These are phyloP conservation scores for Nyctereutes procyonoides DNA, from an alignment of 2,113 vertebrate species.

Conservation along the genomic window DNA sequence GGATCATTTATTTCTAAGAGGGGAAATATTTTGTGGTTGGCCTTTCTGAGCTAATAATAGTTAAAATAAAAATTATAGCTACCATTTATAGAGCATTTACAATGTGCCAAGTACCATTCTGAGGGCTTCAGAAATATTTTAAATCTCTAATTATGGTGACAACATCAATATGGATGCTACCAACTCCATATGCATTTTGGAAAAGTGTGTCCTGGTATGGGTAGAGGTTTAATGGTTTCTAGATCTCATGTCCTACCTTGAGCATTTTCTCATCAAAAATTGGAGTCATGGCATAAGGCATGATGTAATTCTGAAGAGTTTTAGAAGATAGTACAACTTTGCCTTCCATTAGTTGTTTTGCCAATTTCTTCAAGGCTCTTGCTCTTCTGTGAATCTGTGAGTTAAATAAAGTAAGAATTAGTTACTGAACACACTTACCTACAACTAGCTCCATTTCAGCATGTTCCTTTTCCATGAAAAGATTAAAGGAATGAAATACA, in stretches of 20 bases:
- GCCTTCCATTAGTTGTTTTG: slow-evolving; percentile 94
- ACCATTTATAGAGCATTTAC: neutral
- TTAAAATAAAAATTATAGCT: neutral
- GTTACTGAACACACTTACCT: neutral
- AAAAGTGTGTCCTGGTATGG: neutral
- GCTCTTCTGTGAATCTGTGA: slow-evolving; percentile 95
- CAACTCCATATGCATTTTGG: neutral
- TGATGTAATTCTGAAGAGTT: slow-evolving; percentile 96
- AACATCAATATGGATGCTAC: neutral
- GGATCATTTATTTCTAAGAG: neutral
- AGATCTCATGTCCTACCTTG: slow-evolving; percentile 89
- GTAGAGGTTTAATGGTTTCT: neutral
- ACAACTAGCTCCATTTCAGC: neutral
- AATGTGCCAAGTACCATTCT: neutral
- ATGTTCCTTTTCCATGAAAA: neutral
- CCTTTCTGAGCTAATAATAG: neutral
- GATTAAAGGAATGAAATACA: neutral
- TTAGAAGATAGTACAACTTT: slow-evolving; percentile 90
- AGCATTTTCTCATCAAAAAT: slow-evolving; percentile 95
- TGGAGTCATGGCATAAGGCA: slow-evolving; percentile 95
- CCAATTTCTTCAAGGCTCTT: slow-evolving; percentile 94
- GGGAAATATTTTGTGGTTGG: neutral
- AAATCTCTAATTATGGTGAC: neutral
- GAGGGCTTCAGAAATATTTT: neutral
- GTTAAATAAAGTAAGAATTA: slow-evolving; percentile 11